Conservation (phyloP, 2,113 vertebrate species). For the Tursiops truncatus region DNA sequence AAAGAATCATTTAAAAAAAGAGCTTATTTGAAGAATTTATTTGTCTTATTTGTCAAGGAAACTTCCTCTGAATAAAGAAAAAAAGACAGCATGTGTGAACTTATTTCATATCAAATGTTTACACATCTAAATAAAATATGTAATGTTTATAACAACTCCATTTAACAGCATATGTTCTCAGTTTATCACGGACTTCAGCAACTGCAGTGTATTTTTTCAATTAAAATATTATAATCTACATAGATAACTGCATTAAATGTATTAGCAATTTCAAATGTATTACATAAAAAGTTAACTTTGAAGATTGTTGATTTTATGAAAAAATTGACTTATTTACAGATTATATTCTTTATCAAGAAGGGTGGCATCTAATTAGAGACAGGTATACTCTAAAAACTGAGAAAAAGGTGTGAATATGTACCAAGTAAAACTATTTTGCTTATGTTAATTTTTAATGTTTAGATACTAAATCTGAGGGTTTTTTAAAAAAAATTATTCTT, state of each 20-base stretch:
- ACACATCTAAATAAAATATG: background rate
- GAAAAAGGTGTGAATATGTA: background rate
- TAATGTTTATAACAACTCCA: background rate
- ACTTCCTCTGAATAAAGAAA: background rate
- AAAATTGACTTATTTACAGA: background rate
- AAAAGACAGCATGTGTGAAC: background rate
- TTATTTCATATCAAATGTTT: background rate
- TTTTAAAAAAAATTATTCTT: background rate
- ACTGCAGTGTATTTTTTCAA: background rate
- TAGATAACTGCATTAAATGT: background rate
- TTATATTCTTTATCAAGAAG: background rate
- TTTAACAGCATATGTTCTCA: background rate
- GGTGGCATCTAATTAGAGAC: background rate
- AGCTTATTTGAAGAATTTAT: background rate
- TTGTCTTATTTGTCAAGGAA: background rate
- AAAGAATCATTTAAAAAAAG: background rate
- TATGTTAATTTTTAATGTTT: background rate
- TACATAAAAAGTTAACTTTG: background rate
- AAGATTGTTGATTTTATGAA: background rate
- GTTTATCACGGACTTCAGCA: background rate
- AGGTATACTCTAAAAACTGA: background rate
- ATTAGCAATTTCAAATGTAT: background rate
- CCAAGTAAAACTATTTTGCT: background rate
- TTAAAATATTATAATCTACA: background rate
- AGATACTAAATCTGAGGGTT: background rate